These are phyloP conservation scores for Chromobotia macracanthus DNA, from an alignment of 2,797 vertebrate species.

Conservation along the genomic window DNA sequence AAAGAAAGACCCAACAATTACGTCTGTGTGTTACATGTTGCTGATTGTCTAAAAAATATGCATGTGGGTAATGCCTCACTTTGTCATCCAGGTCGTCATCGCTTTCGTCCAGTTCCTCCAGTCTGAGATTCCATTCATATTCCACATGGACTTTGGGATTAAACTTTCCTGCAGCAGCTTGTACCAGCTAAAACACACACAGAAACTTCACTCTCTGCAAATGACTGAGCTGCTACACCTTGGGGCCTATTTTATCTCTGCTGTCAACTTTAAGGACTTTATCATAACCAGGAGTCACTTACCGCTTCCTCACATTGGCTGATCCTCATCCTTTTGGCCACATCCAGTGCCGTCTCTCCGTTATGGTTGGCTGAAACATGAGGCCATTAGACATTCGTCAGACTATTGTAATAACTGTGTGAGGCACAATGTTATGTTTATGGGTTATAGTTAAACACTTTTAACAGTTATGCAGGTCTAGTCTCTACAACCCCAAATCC, in stretches of 20 bases:
- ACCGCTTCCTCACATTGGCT: slow-evolving; percentile 93
- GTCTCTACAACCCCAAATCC: background rate
- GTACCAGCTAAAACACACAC: slow-evolving; percentile 82
- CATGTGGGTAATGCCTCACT: slow-evolving; percentile 67
- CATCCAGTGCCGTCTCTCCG: slow-evolving; percentile 93
- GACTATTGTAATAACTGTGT: background rate
- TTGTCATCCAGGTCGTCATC: slow-evolving; percentile 98
- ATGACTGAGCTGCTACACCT: slow-evolving; percentile 49
- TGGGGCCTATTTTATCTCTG: slow-evolving; percentile 51
- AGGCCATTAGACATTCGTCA: slow-evolving; percentile 58
- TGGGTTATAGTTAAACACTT: background rate
- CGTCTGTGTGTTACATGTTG: background rate
- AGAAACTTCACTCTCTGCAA: slow-evolving; percentile 52
- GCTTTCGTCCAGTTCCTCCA: slow-evolving; percentile 97
- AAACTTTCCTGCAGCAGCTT: slow-evolving; percentile 92
- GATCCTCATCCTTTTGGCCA: slow-evolving; percentile 89
- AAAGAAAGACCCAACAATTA: background rate
- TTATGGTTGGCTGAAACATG: slow-evolving; percentile 88
- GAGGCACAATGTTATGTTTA: background rate
- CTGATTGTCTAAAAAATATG: background rate
- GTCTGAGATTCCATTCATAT: slow-evolving; percentile 96
- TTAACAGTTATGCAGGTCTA: background rate
- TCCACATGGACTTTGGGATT: slow-evolving; percentile 96
- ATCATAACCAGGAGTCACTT: slow-evolving; percentile 67
- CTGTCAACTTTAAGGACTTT: slow-evolving; percentile 64